These are phyloP conservation scores for Lasioglossum leucozonium DNA, from an alignment of 2,888 invertebrate species.

Conservation along the genomic window DNA sequence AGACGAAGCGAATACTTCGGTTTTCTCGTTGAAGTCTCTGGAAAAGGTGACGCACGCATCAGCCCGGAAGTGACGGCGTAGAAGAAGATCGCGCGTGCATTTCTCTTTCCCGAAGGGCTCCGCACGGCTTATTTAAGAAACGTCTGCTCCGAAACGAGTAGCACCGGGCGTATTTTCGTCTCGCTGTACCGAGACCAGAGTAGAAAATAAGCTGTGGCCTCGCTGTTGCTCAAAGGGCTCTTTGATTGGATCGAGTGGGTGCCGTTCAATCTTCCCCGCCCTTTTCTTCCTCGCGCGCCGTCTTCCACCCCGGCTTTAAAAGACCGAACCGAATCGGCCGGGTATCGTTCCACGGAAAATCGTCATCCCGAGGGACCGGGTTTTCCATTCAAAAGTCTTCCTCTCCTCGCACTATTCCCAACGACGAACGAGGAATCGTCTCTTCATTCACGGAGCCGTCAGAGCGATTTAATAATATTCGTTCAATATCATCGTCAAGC, in stretches of 20 bases:
- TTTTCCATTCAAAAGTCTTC: background rate
- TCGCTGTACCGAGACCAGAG: conserved; percentile 47
- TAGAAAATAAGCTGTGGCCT: conserved; percentile 54
- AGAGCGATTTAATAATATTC: background rate
- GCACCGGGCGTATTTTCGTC: conserved; percentile 61
- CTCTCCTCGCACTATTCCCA: background rate
- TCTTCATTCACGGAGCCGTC: background rate
- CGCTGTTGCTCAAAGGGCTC: conserved; percentile 37
- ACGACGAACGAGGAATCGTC: background rate
- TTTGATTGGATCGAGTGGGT: conserved; percentile 45
- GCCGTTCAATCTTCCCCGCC: background rate
- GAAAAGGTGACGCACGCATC: conserved; percentile 11
- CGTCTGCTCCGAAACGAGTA: conserved; percentile 50
- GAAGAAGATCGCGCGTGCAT: conserved; percentile 31
- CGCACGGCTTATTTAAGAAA: conserved; percentile 65
- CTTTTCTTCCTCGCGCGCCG: conserved; percentile 4
- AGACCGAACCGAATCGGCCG: background rate
- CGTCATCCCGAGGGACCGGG: background rate
- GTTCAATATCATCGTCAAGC: background rate
- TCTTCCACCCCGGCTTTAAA: background rate
- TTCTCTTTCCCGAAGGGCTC: conserved; percentile 30
- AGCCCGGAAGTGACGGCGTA: conserved; percentile 57
- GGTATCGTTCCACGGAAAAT: background rate
- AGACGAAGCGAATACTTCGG: background rate
- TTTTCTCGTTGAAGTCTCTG: background rate